Conservation (phyloP, 1,140 invertebrate species). For the Meloidogyne floridensis region DNA sequence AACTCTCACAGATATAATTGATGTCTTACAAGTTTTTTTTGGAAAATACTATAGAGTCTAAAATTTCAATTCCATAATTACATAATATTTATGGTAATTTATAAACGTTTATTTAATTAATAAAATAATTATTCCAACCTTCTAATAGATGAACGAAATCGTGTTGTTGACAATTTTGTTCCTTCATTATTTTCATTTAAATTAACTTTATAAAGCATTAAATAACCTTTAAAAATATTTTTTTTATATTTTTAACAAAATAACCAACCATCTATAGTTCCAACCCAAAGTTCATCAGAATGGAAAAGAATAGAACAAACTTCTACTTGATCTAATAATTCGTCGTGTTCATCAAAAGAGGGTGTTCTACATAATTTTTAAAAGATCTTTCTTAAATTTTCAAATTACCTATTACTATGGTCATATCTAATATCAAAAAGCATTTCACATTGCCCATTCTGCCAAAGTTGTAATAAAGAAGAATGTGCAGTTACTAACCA, state of each 20-base stretch:
- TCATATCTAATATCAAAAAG: slow-evolving; percentile 69
- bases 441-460: slow-evolving; percentile 68
- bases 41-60: too few relatives aligned
- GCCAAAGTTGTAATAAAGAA: slow-evolving; percentile 70
- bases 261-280: slow-evolving; percentile 67
- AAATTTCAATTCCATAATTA: too few relatives aligned
- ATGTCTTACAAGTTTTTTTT: too few relatives aligned
- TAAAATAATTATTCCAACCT: not conserved
- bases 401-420: slow-evolving; percentile 66
- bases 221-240: slow-evolving; percentile 57
- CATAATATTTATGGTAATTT: too few relatives aligned
- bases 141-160: slow-evolving; percentile 7
- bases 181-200: slow-evolving; percentile 9
- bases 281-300: slow-evolving; percentile 68
- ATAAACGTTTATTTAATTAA: not conserved
- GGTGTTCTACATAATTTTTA: slow-evolving; percentile 43
- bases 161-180: not conserved
- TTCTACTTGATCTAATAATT: slow-evolving; percentile 65
- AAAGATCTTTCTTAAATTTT: not conserved
- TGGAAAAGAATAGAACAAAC: slow-evolving; percentile 68
- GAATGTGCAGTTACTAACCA: slow-evolving; percentile 70
- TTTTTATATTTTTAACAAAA: not conserved
- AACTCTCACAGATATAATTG: too few relatives aligned
- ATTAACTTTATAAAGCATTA: slow-evolving; percentile 68
- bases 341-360: slow-evolving; percentile 58